Base-by-base conservation (phyloP, 1,140 invertebrate species). In the Calliopsis andreniformis region DNA sequence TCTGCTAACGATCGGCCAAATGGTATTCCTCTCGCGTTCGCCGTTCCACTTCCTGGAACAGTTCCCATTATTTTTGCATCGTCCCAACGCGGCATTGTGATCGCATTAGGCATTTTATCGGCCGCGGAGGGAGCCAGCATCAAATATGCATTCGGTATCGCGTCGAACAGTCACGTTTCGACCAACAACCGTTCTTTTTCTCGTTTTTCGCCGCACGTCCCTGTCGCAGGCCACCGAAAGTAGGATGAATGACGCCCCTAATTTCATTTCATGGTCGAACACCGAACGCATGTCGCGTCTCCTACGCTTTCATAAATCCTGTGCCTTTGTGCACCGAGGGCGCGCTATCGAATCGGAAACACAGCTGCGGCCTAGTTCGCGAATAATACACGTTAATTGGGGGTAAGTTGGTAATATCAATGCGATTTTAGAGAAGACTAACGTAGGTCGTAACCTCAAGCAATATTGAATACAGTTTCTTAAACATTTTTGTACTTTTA, bases 21-120 rank as follows among this genome's bases (percentile, higher is more conserved):
- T 7, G 35, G 18, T 43, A 43, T 35, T 5, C 51, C 16, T 35
- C 58, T 59, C 51, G 53, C 51, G 53, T 59, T n/a, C 8, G 3
- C 4, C 14, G 23, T 39, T 39, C 20, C 14, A 16, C 5, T 32
- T 8, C 2, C 7, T 63, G 58, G 23, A 66, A 66, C 39, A 55
- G n/a, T 64, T 43, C 59, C 35, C 59, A 62, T 71, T 42, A 51
- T 25, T 63, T 72, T 63, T 23, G 25, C 45, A 51, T 39, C 30
- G 32, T 7, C 8, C 6, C 3, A 30, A 10, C 25, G 18, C 42
- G 39, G 47, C 28, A 23, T n/a, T 5, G 69, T 63, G 35, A 62
- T 71, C 56, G 56, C n/a, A 62, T 71, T 73, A 73, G 61, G 35
- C 59, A 59, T 66, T 64, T 64, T 53, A 64, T 73, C 47, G 39